These are phyloP conservation scores for Muntiacus muntjak DNA, from an alignment of 2,113 vertebrate genomes.

Conservation along the genomic window DNA sequence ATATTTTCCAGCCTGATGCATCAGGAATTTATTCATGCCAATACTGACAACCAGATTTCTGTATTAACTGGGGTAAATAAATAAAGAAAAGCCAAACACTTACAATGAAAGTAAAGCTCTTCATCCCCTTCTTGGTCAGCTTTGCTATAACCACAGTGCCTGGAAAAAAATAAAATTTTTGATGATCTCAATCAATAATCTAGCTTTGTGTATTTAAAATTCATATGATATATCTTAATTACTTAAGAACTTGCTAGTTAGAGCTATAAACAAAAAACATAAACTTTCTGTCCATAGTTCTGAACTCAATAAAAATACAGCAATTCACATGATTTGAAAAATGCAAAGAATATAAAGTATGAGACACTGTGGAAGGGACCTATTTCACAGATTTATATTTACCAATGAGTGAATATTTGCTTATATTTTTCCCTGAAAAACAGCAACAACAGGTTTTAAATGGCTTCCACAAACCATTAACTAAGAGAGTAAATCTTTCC, in stretches of 20 bases:
- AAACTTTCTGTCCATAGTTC: constrained; percentile 51
- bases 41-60: constrained; percentile 27
- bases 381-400: not conserved
- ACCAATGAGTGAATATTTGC: not conserved
- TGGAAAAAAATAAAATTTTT: constrained; percentile 71
- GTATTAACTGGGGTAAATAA: constrained; percentile 44
- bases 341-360: constrained; percentile 35
- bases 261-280: constrained; percentile 68
- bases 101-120: constrained; percentile 99
- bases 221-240: constrained; percentile 15
- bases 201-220: constrained; percentile 38
- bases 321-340: constrained; percentile 15
- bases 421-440: not conserved
- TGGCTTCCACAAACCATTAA: not conserved
- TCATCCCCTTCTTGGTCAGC: constrained; percentile 99
- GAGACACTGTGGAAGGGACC: not conserved
- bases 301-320: constrained; percentile 30
- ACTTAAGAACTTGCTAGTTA: constrained; percentile 42
- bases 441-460: not conserved
- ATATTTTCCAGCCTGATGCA: constrained; percentile 39
- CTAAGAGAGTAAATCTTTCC: not conserved
- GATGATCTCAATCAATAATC: constrained; percentile 47
- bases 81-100: constrained; percentile 86
- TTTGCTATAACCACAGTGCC: constrained; percentile 99
- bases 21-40: constrained; percentile 62